Evolutionary conservation across 2,797 vertebrate genomes (phyloP).

Genomic region (Amblyraja radiata): DNA sequence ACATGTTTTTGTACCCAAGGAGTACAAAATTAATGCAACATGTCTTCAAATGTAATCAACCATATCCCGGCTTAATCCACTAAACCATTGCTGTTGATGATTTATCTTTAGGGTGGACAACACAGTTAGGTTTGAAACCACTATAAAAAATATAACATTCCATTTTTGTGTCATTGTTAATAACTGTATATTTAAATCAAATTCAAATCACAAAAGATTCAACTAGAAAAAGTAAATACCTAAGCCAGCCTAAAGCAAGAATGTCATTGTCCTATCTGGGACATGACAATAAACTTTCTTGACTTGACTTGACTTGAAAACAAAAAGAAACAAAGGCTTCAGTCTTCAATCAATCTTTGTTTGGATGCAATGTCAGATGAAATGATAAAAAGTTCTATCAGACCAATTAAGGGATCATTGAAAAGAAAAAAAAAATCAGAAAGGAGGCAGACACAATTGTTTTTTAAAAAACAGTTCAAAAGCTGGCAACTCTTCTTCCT

Average conservation of each 20-base stretch:
- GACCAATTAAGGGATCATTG: not conserved
- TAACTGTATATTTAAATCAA: not conserved
- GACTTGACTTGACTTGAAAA: no score
- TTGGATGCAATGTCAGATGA: not conserved
- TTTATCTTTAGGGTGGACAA: slow-evolving; percentile 12
- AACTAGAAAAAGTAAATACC: not conserved
- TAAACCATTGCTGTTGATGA: not conserved
- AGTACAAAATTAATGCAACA: not conserved
- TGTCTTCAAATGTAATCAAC: no score
- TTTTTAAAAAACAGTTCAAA: not conserved
- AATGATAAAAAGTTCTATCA: not conserved
- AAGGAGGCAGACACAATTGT: not conserved
- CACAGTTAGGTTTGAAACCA: not conserved
- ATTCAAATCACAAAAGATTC: not conserved
- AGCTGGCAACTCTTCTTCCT: not conserved
- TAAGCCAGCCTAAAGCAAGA: not conserved
- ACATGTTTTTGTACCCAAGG: not conserved
- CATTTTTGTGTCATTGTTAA: not conserved
- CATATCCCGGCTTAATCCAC: no score
- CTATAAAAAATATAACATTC: not conserved
- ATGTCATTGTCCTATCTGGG: no score
- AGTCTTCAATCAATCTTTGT: not conserved
- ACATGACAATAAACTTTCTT: no score
- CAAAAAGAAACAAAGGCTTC: not conserved
- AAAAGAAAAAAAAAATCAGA: not conserved